Evolutionary conservation across 2,113 vertebrate genomes (phyloP).

Genomic region (Oplegnathus fasciatus): DNA sequence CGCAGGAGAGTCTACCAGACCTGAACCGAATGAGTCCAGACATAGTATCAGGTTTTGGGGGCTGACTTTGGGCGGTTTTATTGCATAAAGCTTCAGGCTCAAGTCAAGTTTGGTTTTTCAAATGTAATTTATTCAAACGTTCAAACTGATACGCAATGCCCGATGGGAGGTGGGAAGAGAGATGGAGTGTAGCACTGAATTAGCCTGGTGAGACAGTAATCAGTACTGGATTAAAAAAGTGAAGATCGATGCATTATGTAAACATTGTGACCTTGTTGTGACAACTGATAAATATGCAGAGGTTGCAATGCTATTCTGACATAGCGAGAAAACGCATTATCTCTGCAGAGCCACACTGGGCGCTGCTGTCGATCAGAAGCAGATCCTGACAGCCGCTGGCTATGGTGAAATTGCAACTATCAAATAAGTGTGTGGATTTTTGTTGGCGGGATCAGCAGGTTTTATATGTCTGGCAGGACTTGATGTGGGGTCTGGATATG

Average conservation of each 20-base stretch:
- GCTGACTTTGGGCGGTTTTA: background rate
- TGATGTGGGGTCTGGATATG: background rate
- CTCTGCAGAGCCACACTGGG: background rate
- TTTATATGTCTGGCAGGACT: background rate
- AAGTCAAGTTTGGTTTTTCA: background rate
- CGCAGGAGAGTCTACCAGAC: no score
- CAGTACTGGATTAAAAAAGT: background rate
- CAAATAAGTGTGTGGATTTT: background rate
- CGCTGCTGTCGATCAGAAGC: background rate
- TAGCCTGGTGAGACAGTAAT: background rate
- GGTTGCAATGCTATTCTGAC: background rate
- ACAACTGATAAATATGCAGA: background rate
- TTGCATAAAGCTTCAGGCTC: background rate
- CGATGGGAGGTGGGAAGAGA: background rate
- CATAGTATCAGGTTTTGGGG: background rate
- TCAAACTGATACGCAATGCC: background rate
- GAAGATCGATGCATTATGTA: background rate
- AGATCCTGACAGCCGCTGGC: background rate
- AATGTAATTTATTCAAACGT: background rate
- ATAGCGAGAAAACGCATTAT: background rate
- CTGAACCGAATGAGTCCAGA: background rate
- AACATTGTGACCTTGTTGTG: background rate
- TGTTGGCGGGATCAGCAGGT: background rate
- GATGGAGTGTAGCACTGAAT: background rate
- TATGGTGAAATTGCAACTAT: background rate